Evolutionary conservation across 2,888 invertebrate species (phyloP).

Genomic region (Phasia obesa): DNA sequence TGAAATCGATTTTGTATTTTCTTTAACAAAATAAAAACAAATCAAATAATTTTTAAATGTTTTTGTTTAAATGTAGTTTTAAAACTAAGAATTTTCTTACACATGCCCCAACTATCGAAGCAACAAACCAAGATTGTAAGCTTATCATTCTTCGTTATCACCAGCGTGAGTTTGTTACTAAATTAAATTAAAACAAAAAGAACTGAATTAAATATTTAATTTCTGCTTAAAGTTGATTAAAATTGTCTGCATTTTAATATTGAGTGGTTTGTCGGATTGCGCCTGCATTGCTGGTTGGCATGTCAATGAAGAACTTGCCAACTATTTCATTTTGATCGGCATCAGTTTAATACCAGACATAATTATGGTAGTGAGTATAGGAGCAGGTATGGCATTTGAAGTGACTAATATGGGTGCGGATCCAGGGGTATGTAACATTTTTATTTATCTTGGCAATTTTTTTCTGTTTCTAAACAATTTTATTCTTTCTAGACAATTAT

Average conservation of each 20-base stretch:
- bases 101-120: constrained; percentile 34
- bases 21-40: constrained; percentile 1
- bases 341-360: constrained; percentile 47
- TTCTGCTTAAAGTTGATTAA: constrained; percentile 39
- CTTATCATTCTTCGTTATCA: constrained; percentile 28
- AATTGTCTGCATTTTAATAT: constrained; percentile 32
- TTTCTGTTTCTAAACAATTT: background rate
- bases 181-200: background rate
- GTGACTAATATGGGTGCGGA: constrained; percentile 65
- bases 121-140: constrained; percentile 31
- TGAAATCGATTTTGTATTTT: background rate
- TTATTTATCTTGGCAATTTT: background rate
- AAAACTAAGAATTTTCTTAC: background rate
- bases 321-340: constrained; percentile 29
- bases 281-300: constrained; percentile 64
- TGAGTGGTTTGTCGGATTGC: constrained; percentile 30
- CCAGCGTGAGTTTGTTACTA: constrained; percentile 17
- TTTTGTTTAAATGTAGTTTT: constrained; percentile 2
- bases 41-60: background rate
- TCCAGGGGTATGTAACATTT: constrained; percentile 60
- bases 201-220: background rate
- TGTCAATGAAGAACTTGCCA: constrained; percentile 52
- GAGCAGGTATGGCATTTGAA: constrained; percentile 30
- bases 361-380: constrained; percentile 39
- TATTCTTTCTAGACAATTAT: constrained; percentile 60